Evolutionary conservation across 2,888 invertebrate species (phyloP).

Genomic region (Sarcophaga rosellei): DNA sequence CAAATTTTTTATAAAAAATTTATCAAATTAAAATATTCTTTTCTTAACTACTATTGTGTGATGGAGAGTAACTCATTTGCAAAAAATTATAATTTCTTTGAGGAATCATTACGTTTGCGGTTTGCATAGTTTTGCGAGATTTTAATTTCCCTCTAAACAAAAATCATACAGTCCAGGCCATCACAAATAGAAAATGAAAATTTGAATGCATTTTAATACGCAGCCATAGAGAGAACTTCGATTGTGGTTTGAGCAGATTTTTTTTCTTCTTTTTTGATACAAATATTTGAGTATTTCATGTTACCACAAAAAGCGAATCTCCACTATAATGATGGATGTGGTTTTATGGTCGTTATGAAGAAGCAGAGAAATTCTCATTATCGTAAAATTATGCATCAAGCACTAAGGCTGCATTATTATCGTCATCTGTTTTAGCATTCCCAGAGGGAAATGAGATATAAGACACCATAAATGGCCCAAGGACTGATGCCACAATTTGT

Average conservation of each 20-base stretch:
- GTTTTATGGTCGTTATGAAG: constrained; percentile 33
- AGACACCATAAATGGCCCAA: constrained; percentile 11
- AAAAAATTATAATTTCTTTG: constrained; percentile 17
- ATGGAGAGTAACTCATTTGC: neutral
- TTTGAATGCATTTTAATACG: constrained; percentile 42
- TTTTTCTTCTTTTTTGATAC: neutral
- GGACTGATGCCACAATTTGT: constrained; percentile 25
- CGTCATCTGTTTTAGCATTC: neutral
- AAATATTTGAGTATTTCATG: neutral
- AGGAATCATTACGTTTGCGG: constrained; percentile 43
- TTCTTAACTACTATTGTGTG: neutral
- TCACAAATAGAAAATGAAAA: constrained; percentile 40
- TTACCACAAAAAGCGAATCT: constrained; percentile 18
- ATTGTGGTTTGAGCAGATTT: constrained; percentile 46
- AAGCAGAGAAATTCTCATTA: constrained; percentile 34
- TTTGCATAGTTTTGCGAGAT: constrained; percentile 18
- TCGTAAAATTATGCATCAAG: constrained; percentile 32
- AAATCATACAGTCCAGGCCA: neutral
- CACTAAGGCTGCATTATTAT: neutral
- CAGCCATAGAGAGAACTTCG: constrained; percentile 17
- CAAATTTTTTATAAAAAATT: no score
- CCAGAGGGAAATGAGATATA: neutral
- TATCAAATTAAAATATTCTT: no score
- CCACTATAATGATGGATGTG: constrained; percentile 52
- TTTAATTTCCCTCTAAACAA: constrained; percentile 5